These are phyloP conservation scores for Zaprionus camerounensis DNA, from an alignment of 1,140 invertebrate species.

Conservation along the genomic window DNA sequence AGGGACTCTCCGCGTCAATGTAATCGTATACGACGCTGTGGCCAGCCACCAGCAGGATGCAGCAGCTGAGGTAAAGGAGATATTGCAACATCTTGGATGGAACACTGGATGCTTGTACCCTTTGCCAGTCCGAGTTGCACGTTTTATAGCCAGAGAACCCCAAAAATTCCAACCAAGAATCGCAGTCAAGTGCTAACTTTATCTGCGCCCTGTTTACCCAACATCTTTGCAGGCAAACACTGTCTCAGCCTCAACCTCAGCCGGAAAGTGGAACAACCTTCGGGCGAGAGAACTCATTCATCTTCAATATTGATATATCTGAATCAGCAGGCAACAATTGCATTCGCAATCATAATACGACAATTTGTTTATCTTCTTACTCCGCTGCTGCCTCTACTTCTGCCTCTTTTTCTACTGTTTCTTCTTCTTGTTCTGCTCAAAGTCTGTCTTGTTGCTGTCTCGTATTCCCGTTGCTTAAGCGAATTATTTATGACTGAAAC, in stretches of 20 bases:
- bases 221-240: slow-evolving; percentile 42
- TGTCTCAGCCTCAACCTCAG: not conserved
- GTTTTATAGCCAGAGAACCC: slow-evolving; percentile 50
- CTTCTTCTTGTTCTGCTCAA: not conserved
- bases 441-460: not conserved
- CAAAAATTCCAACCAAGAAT: slow-evolving; percentile 6
- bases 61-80: slow-evolving; percentile 38
- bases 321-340: slow-evolving; percentile 22
- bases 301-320: slow-evolving; percentile 19
- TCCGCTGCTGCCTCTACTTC: not conserved
- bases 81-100: slow-evolving; percentile 49
- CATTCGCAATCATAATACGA: slow-evolving; percentile 9
- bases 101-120: slow-evolving; percentile 38
- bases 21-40: too few species aligned
- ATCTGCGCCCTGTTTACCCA: slow-evolving; percentile 31
- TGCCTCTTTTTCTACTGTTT: not conserved
- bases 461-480: not conserved
- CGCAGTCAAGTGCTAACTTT: slow-evolving; percentile 36
- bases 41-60: slow-evolving; percentile 43
- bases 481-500: slow-evolving; percentile 36
- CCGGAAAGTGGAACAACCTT: slow-evolving; percentile 43
- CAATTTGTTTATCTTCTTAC: slow-evolving; percentile 13
- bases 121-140: slow-evolving; percentile 7
- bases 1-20: not conserved
- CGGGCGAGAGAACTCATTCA: slow-evolving; percentile 17